These are phyloP conservation scores for Boloria selene DNA, from an alignment of 2,888 invertebrate genomes.

Conservation along the genomic window DNA sequence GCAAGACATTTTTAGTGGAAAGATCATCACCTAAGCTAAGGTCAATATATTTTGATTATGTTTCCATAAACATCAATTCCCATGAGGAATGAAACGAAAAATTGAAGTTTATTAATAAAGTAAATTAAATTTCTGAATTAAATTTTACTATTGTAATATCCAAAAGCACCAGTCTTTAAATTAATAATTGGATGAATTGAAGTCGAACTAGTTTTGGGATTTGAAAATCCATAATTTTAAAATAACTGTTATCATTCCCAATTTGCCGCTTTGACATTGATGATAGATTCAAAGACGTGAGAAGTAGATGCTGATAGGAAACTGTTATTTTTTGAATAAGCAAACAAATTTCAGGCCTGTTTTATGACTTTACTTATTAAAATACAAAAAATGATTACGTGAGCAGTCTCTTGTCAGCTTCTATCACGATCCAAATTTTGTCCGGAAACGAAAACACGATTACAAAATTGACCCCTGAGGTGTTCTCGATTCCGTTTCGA, in stretches of 20 bases:
- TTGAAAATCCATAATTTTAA: conserved; percentile 27
- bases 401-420: conserved; percentile 38
- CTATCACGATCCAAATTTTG: conserved; percentile 43
- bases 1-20: conserved; percentile 63
- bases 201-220: conserved; percentile 34
- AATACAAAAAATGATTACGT: conserved; percentile 9
- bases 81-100: conserved; percentile 82
- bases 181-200: conserved; percentile 45
- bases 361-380: background rate
- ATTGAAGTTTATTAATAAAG: conserved; percentile 54
- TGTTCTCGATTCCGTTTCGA: conserved; percentile 60
- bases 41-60: conserved; percentile 65
- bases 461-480: conserved; percentile 49
- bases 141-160: conserved; percentile 62
- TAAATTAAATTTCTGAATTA: conserved; percentile 53
- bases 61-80: conserved; percentile 72
- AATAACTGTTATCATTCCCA: conserved; percentile 35
- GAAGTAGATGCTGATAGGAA: conserved; percentile 40
- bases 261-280: conserved; percentile 34
- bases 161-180: conserved; percentile 78
- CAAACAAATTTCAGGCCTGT: conserved; percentile 16
- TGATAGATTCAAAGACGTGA: conserved; percentile 29
- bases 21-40: conserved; percentile 72
- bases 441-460: conserved; percentile 52
- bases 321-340: conserved; percentile 8